These are phyloP conservation scores for Brachionus rubens DNA, from an alignment of 1,140 invertebrate genomes.

Conservation along the genomic window DNA sequence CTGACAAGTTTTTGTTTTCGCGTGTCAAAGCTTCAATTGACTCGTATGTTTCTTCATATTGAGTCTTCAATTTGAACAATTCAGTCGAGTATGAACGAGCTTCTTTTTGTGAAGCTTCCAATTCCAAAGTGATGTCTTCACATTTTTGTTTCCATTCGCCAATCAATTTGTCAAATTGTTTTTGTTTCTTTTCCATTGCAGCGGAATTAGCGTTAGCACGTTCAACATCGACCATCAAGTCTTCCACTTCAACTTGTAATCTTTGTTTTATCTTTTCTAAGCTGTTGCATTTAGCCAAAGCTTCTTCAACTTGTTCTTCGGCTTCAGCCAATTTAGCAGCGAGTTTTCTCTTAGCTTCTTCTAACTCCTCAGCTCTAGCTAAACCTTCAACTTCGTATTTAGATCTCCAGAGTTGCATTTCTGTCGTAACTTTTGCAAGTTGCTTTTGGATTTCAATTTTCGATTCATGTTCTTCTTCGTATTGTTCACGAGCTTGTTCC, in stretches of 20 bases:
- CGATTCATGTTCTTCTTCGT: slow-evolving; percentile 81
- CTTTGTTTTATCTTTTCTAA: slow-evolving; percentile 96
- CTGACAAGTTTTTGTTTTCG: slow-evolving; percentile 98
- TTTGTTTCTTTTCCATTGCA: slow-evolving; percentile 98
- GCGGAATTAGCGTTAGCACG: slow-evolving; percentile 72
- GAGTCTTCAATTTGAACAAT: slow-evolving; percentile 94
- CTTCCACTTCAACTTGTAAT: slow-evolving; percentile 92
- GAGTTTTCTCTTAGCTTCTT: slow-evolving; percentile 95
- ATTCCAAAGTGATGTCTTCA: slow-evolving; percentile 89
- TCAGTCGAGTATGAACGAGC: slow-evolving; percentile 98
- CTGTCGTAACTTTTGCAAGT: slow-evolving; percentile 93
- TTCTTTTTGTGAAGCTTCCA: slow-evolving; percentile 97
- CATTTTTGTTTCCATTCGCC: slow-evolving; percentile 99
- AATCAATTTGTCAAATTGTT: slow-evolving; percentile 98
- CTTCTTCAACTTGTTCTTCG: slow-evolving; percentile 73
- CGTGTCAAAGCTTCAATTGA: slow-evolving; percentile 92
- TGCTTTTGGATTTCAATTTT: slow-evolving; percentile 75
- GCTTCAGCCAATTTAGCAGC: slow-evolving; percentile 92
- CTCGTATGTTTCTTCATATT: slow-evolving; percentile 92
- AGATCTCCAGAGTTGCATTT: slow-evolving; percentile 64
- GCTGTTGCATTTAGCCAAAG: slow-evolving; percentile 91
- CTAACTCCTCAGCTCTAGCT: slow-evolving; percentile 90
- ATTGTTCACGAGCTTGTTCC: slow-evolving; percentile 90
- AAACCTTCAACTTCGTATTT: slow-evolving; percentile 61
- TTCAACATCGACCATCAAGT: slow-evolving; percentile 94